A percentile compares a stretch with the other conserved stretches of the same genome.
Conservation (phyloP, 1,140 invertebrate species). For the Probaryconus sp. region DNA sequence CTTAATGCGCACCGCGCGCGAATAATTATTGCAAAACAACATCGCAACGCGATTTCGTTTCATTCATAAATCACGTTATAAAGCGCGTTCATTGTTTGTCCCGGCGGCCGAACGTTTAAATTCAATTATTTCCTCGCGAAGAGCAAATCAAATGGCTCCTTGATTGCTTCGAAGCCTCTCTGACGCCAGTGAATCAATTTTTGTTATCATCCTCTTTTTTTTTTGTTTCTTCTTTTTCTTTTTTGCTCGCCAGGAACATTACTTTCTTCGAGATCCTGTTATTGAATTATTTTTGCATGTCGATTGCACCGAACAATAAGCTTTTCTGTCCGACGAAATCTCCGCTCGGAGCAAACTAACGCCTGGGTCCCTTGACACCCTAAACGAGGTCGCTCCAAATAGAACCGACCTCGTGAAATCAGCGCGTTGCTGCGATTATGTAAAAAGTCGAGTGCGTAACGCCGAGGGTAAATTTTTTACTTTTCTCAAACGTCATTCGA, state of each 20-base stretch:
- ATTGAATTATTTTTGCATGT: constrained; percentile 48
- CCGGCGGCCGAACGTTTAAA: constrained; percentile 9
- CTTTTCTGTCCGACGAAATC: constrained; percentile 41
- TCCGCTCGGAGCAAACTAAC: constrained; percentile 40
- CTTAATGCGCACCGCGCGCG: constrained; percentile 51
- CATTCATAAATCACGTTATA: constrained; percentile 49
- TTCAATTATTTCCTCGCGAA: constrained; percentile 2
- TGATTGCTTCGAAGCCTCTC: too few species aligned
- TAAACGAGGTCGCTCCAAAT: constrained; percentile 65
- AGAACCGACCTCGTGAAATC: constrained; percentile 57
- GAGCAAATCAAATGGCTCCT: too few species aligned
- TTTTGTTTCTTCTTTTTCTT: neutral
- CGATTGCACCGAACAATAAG: constrained; percentile 27
- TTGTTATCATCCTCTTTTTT: too few species aligned
- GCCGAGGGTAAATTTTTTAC: too few species aligned
- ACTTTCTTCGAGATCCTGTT: constrained; percentile 16
- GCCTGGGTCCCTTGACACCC: constrained; percentile 56
- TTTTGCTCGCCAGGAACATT: constrained; percentile 13
- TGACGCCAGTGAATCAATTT: too few species aligned
- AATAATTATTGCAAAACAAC: constrained; percentile 34
- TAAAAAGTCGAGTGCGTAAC: constrained; percentile 45
- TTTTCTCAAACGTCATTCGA: too few species aligned
- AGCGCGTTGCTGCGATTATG: constrained; percentile 39
- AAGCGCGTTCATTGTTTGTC: constrained; percentile 39
- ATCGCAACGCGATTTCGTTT: constrained; percentile 23